A percentile compares a stretch with the other conserved stretches of the same genome.
Conservation (phyloP, 2,113 vertebrate genomes). For the Caloenas nicobarica region DNA sequence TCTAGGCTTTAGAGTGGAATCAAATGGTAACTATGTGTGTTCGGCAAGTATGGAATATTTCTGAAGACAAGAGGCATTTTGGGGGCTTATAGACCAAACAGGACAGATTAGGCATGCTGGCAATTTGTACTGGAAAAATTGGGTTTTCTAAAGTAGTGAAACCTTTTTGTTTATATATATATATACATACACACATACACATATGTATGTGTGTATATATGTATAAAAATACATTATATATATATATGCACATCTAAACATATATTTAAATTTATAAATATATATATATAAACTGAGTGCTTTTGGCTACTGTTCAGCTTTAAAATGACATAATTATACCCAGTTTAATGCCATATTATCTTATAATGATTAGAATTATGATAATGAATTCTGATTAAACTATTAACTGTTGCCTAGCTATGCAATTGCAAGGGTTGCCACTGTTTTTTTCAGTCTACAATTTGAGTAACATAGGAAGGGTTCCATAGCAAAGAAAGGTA, state of each 20-base stretch:
- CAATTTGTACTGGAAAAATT: not conserved
- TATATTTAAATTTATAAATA: not conserved
- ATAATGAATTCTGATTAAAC: not conserved
- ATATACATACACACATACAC: too few relatives aligned
- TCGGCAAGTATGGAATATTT: not conserved
- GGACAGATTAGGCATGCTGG: not conserved
- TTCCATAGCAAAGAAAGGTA: not conserved
- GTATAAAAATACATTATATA: not conserved
- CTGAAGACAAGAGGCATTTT: not conserved
- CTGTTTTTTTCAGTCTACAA: not conserved
- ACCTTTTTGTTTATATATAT: not conserved
- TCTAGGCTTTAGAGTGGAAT: not conserved
- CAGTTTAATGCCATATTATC: not conserved
- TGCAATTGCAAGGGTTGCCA: not conserved
- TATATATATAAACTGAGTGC: not conserved
- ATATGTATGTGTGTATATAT: not conserved
- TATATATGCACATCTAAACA: not conserved
- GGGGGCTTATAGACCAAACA: not conserved
- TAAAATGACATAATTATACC: not conserved
- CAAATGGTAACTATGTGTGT: not conserved
- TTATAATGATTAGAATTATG: not conserved
- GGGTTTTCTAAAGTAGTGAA: not conserved
- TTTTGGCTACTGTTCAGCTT: not conserved
- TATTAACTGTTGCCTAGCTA: not conserved
- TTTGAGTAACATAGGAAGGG: not conserved